A percentile compares a stretch with the other conserved stretches of the same genome.
These are phyloP conservation scores for Ectemnius continuus DNA, from an alignment of 2,888 invertebrate genomes.

Conservation along the genomic window DNA sequence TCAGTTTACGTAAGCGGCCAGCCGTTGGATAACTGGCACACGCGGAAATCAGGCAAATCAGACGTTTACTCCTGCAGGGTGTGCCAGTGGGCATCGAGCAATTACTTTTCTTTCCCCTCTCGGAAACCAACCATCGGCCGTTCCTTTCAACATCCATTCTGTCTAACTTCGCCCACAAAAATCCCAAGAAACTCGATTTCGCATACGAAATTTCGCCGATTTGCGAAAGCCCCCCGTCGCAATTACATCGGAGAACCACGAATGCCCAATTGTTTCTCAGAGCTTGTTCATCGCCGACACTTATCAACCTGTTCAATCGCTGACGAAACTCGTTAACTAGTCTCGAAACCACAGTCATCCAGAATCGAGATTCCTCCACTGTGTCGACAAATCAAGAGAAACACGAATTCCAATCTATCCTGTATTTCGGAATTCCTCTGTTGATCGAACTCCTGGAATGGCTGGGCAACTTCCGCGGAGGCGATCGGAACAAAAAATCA, in stretches of 20 bases:
- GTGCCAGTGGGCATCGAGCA: constrained; percentile 51
- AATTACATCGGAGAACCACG: constrained; percentile 7
- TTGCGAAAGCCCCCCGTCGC: constrained; percentile 29
- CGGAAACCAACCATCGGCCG: background rate
- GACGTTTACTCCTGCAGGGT: constrained; percentile 52
- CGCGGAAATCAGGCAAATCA: constrained; percentile 61
- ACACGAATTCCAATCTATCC: too few relatives aligned
- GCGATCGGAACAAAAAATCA: too few relatives aligned
- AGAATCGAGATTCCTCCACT: too few relatives aligned
- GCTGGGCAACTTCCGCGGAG: too few relatives aligned
- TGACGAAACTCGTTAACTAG: too few relatives aligned
- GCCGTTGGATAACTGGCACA: constrained; percentile 67
- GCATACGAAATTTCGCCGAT: constrained; percentile 47
- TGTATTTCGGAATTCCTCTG: too few relatives aligned
- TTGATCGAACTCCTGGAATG: too few relatives aligned
- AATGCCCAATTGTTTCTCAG: too few relatives aligned
- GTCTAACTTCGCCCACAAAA: background rate
- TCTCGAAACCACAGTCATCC: too few relatives aligned
- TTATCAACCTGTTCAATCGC: too few relatives aligned
- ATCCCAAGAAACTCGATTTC: constrained; percentile 34
- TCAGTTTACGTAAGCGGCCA: constrained; percentile 68
- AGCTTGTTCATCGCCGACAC: too few relatives aligned
- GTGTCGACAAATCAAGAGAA: too few relatives aligned
- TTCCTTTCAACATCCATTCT: constrained; percentile 15
- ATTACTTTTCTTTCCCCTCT: constrained; percentile 13